A percentile compares a stretch with the other conserved stretches of the same genome.
These are phyloP conservation scores for Trichosurus vulpecula DNA, from an alignment of 2,797 vertebrate genomes.

Conservation along the genomic window DNA sequence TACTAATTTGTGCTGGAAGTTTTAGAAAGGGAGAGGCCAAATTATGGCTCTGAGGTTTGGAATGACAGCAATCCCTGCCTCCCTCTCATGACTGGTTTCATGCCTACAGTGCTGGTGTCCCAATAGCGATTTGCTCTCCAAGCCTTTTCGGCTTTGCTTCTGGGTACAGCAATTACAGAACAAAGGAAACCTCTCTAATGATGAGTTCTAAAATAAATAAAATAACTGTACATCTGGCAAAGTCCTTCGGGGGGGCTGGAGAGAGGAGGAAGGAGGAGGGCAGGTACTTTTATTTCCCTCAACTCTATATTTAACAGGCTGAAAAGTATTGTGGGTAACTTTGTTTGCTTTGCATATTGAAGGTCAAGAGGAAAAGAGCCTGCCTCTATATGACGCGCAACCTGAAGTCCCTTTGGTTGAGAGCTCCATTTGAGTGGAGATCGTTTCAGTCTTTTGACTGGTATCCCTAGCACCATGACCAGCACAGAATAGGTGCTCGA, in stretches of 20 bases:
- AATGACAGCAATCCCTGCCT: slow-evolving; percentile 25
- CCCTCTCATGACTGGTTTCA: slow-evolving; percentile 24
- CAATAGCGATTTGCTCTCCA: slow-evolving; percentile 54
- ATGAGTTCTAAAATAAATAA: slow-evolving; percentile 27
- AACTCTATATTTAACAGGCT: slow-evolving; percentile 32
- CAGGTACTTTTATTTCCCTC: slow-evolving; percentile 7
- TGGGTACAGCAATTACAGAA: slow-evolving; percentile 44
- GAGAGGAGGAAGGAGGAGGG: background rate
- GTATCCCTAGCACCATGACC: background rate
- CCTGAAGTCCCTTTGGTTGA: background rate
- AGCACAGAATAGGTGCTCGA: background rate
- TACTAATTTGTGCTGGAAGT: slow-evolving; percentile 38
- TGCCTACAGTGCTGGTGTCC: slow-evolving; percentile 51
- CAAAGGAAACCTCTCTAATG: slow-evolving; percentile 55
- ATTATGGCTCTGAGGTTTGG: slow-evolving; percentile 16
- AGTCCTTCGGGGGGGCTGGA: background rate
- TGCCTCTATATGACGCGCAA: background rate
- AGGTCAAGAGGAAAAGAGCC: background rate
- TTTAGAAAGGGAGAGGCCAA: background rate
- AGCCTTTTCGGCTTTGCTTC: slow-evolving; percentile 63
- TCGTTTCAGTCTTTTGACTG: background rate
- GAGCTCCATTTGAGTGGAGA: background rate
- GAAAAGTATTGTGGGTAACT: slow-evolving; percentile 25
- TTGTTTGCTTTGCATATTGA: background rate
- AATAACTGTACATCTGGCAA: slow-evolving; percentile 17